Evolutionary conservation across 2,888 invertebrate species (phyloP).

Genomic region (Cynaeus angustus): DNA sequence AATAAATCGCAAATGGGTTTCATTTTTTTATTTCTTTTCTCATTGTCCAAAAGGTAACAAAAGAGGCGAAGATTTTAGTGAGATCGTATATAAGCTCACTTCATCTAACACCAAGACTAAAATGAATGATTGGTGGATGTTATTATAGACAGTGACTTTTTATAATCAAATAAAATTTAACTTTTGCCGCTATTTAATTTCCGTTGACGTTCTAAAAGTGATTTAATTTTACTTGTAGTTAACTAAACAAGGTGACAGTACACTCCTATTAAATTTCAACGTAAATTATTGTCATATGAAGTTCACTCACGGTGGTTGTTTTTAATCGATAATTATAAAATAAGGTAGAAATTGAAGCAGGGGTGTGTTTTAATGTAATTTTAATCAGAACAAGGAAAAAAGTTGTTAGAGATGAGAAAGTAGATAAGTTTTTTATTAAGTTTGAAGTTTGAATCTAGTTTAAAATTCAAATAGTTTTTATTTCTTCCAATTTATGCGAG

Average conservation of each 20-base stretch:
- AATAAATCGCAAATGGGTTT: constrained; percentile 15
- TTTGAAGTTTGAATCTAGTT: neutral
- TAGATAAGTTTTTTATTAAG: neutral
- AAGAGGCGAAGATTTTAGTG: constrained; percentile 6
- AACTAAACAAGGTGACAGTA: too few species aligned
- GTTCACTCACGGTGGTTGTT: neutral
- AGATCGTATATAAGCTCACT: constrained; percentile 18
- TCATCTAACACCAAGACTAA: constrained; percentile 21
- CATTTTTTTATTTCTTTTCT: constrained; percentile 14
- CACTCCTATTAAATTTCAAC: neutral
- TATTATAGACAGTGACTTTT: too few species aligned
- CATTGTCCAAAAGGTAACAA: constrained; percentile 35
- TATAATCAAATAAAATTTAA: neutral
- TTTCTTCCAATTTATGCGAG: neutral
- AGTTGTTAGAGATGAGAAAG: constrained; percentile 5
- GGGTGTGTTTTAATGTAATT: neutral
- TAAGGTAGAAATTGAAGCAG: neutral
- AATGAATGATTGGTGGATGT: constrained; percentile 25
- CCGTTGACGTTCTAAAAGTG: too few species aligned
- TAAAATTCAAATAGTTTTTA: too few species aligned
- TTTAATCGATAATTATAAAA: constrained; percentile 3
- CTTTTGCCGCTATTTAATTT: too few species aligned
- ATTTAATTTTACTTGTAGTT: too few species aligned
- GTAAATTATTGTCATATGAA: neutral
- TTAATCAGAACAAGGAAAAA: neutral